phyloP scores from a whole-genome alignment of 2,888 invertebrate genomes.

The Trachelus troglodyta region DNA sequence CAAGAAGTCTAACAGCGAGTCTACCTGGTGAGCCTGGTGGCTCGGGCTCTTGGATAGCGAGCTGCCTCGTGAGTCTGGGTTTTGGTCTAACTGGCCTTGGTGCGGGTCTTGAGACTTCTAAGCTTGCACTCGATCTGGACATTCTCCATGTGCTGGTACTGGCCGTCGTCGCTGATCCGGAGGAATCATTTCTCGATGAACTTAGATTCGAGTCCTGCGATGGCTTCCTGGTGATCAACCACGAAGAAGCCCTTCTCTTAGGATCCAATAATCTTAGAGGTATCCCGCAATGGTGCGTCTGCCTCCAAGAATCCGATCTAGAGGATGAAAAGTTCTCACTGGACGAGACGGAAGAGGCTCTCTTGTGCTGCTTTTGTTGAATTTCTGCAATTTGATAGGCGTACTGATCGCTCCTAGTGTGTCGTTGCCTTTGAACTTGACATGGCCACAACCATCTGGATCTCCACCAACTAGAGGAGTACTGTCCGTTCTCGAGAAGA shows the following conservation, averaged over 20 bases:
- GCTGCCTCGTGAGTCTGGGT: slow-evolving; percentile 83
- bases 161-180: slow-evolving; percentile 88
- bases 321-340: slow-evolving; percentile 92
- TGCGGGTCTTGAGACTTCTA: slow-evolving; percentile 65
- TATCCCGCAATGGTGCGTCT: slow-evolving; percentile 80
- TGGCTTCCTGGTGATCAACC: slow-evolving; percentile 91
- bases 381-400: slow-evolving; percentile 82
- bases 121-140: slow-evolving; percentile 83
- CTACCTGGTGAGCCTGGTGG: slow-evolving; percentile 72
- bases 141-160: slow-evolving; percentile 92
- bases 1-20: slow-evolving; percentile 73
- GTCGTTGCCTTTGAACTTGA: slow-evolving; percentile 64
- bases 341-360: slow-evolving; percentile 86
- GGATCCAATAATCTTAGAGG: slow-evolving; percentile 80
- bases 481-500: slow-evolving; percentile 68
- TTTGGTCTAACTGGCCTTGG: slow-evolving; percentile 66
- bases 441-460: slow-evolving; percentile 69
- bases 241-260: slow-evolving; percentile 85
- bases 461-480: slow-evolving; percentile 35
- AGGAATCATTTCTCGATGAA: slow-evolving; percentile 91
- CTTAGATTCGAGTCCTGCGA: slow-evolving; percentile 93
- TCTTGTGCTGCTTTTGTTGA: slow-evolving; percentile 79
- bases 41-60: slow-evolving; percentile 83
- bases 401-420: slow-evolving; percentile 72
- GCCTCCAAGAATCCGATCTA: slow-evolving; percentile 88